Conservation (phyloP, 2,888 invertebrate genomes). For the Coecobrya sp. region DNA sequence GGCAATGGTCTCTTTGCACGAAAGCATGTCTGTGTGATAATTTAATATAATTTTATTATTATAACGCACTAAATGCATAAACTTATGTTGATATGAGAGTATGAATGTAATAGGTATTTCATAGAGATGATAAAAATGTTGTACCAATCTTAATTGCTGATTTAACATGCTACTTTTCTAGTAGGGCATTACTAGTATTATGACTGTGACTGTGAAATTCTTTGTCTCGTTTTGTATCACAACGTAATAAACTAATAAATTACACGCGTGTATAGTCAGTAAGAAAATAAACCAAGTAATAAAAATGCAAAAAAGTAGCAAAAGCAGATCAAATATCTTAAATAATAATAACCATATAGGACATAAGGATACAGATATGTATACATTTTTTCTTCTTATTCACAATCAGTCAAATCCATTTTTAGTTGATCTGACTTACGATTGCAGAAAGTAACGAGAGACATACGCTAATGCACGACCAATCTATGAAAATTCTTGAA, state of each 20-base stretch:
- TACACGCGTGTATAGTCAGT: neutral
- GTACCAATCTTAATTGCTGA: slow-evolving; percentile 59
- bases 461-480: no score
- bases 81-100: neutral
- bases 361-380: no score
- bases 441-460: no score
- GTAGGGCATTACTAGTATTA: slow-evolving; percentile 1
- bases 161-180: slow-evolving; percentile 16
- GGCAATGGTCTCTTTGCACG: slow-evolving; percentile 69
- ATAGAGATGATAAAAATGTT: slow-evolving; percentile 48
- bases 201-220: neutral
- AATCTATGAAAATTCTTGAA: no score
- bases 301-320: no score
- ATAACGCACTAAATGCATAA: neutral
- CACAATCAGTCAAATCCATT: no score
- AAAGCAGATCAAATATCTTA: no score
- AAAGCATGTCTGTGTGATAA: slow-evolving; percentile 52
- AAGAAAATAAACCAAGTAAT: neutral
- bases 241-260: slow-evolving; percentile 7
- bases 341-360: no score
- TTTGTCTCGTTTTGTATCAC: neutral
- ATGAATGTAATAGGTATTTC: neutral
- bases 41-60: neutral
- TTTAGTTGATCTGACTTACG: no score
- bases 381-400: no score